Conservation (phyloP, 2,113 vertebrate species). For the human region GRCh38 chr22:17142501-17143000, state of each 20-base stretch:
- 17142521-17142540: background rate
- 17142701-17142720: background rate
- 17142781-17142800: background rate
- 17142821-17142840: background rate
- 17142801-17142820: background rate
- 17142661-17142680: background rate
- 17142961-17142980: background rate
- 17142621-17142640: background rate
- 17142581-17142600: background rate
- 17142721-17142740: background rate
- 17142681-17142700: background rate
- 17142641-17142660: background rate
- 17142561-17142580: background rate
- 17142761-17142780: background rate
- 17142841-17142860: background rate
- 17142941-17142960: background rate
- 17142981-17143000: rapidly evolving
- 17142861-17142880: background rate
- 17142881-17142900: background rate
- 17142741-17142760: background rate
- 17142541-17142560: background rate
- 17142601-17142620: background rate
- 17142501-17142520: background rate
- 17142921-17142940: background rate
- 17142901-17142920: background rate